phyloP scores from a whole-genome alignment of 2,113 vertebrate species.

The Podocnemis expansa region DNA sequence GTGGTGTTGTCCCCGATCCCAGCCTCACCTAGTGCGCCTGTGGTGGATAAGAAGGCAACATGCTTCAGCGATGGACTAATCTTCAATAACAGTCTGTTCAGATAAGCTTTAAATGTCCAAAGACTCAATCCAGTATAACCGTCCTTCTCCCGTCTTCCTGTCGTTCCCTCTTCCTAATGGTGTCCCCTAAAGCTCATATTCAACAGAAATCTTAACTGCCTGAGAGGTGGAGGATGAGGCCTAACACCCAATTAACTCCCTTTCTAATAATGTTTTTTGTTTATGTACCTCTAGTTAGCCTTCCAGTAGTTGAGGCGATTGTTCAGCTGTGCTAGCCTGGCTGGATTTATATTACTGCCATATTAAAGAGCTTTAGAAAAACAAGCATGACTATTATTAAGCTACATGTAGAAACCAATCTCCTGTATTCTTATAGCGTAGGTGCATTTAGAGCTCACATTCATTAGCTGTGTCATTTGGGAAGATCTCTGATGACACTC shows the following conservation, averaged over 20 bases:
- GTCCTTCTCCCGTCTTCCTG: not conserved
- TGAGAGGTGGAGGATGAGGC: not conserved
- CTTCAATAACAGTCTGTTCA: not conserved
- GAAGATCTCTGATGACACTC: slow-evolving; percentile 17
- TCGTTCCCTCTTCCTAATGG: not conserved
- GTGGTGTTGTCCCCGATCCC: not conserved
- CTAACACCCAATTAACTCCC: not conserved
- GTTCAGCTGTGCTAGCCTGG: not conserved
- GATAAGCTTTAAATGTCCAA: not conserved
- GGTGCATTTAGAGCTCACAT: slow-evolving; percentile 27
- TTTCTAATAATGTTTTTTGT: not conserved
- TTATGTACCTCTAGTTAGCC: not conserved
- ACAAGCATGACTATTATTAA: not conserved
- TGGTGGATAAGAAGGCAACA: not conserved
- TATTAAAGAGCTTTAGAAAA: not conserved
- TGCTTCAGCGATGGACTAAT: not conserved
- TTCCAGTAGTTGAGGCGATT: not conserved
- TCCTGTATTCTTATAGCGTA: not conserved
- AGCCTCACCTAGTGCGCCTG: fast-evolving
- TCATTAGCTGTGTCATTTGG: slow-evolving; percentile 56
- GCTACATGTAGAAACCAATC: not conserved
- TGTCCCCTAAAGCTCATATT: not conserved
- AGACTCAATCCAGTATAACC: not conserved
- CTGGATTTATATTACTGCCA: slow-evolving; percentile 12
- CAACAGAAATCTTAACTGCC: not conserved